Evolutionary conservation across 2,888 invertebrate genomes (phyloP).

Genomic region (Lithosia quadra): DNA sequence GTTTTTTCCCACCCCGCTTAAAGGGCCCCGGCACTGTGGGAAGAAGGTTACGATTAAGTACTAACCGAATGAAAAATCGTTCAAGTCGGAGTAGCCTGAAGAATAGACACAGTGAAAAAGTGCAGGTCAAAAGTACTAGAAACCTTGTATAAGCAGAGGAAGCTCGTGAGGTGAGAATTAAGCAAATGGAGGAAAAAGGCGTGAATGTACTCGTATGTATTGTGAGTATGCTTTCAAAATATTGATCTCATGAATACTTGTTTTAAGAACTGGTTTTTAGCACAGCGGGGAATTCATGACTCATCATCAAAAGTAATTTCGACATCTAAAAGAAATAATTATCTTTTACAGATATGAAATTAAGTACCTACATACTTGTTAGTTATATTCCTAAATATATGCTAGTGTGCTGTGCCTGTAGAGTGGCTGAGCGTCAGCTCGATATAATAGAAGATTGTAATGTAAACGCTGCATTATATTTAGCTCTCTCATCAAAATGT

Average conservation of each 20-base stretch:
- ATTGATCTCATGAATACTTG: background rate
- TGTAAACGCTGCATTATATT: conserved; percentile 19
- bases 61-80: background rate
- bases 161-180: background rate
- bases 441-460: conserved; percentile 17
- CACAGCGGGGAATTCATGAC: background rate
- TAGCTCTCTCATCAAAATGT: conserved; percentile 20
- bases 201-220: background rate
- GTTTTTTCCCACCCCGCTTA: background rate
- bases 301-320: background rate
- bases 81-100: too few species aligned
- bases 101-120: too few species aligned
- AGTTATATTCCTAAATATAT: conserved; percentile 14
- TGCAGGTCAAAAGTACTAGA: too few species aligned
- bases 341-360: conserved; percentile 3
- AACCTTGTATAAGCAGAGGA: background rate
- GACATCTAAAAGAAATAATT: conserved; percentile 1
- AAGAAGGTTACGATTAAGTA: background rate
- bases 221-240: background rate
- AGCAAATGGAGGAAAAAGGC: background rate
- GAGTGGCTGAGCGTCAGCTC: background rate
- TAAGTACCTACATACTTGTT: background rate
- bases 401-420: conserved; percentile 7
- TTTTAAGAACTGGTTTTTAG: background rate
- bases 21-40: background rate